Evolutionary conservation across 1,140 invertebrate genomes (phyloP), one percentile per base, ranked within the genome.

Genomic region (Heliconius hermathena): DNA sequence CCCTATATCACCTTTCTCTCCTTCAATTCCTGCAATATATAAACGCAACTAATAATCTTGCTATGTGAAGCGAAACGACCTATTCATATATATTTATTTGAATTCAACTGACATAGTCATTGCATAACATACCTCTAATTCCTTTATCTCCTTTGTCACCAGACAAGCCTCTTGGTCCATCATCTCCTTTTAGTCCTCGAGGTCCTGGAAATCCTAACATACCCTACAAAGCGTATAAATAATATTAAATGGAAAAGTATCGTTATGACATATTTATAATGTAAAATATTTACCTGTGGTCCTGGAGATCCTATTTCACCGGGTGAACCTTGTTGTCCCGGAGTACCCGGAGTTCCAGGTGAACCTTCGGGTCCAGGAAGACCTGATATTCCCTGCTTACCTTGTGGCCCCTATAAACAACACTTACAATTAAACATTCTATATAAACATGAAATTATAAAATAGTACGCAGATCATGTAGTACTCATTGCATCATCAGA

Each of bases 1-100:
- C 36, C 97, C 98, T 71, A 96, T 87, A 81, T 98, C 97, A 26
- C 97, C 97, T 80, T 97, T 97, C 85, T 97, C 96, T n/a, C 97
- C 97, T 88, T 97, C 97, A 41, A 95, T 84, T 38, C 97, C 97
- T 94, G 36, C 13, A 66, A 66, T 66, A 54, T 20, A 20, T 52
- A 52, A 52, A 52, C 49, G 18, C 49, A 52, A 52, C 49, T 6
- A 52, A 52, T 8, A 52, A 20, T 52, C 49, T 52, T 46, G 41
- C 41, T 46, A 46, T 46, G 13, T 46, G 13, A 46, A 0, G 11
- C 41, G 6, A 46, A 46, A 46, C 41, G 0, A 46, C 3, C 3
- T 46, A 46, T 16, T 46, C 3, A 16, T 16, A 46, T 46, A 46
- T 46, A 46, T 46, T 46, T 46, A 46, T 13, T 46, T 46, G 13